phyloP scores from a whole-genome alignment of 2,113 vertebrate species.

The Origma solitaria region DNA sequence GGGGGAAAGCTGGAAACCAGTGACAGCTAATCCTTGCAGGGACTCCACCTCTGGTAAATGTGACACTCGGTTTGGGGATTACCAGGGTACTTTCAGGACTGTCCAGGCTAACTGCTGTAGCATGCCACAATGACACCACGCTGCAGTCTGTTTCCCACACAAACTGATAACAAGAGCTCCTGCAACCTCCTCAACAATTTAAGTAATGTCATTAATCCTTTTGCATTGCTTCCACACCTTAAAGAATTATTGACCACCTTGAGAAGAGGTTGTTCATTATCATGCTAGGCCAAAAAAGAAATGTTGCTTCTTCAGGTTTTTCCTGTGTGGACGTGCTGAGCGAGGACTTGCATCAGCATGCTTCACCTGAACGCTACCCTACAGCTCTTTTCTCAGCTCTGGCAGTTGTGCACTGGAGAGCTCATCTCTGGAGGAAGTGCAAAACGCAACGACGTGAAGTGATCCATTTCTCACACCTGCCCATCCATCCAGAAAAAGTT shows the following conservation, averaged over 20 bases:
- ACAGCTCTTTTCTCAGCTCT: background rate
- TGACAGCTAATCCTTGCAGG: slow-evolving; percentile 42
- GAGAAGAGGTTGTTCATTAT: background rate
- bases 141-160: background rate
- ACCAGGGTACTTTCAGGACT: slow-evolving; percentile 4
- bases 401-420: background rate
- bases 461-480: background rate
- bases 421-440: background rate
- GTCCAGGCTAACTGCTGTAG: slow-evolving; percentile 12
- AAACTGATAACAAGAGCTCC: background rate
- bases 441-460: background rate
- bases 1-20: background rate
- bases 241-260: background rate
- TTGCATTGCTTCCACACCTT: background rate
- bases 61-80: slow-evolving; percentile 24
- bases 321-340: background rate
- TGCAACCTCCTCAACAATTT: background rate
- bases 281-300: background rate
- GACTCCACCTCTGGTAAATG: slow-evolving; percentile 28
- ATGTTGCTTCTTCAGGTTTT: background rate
- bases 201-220: background rate
- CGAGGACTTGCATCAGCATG: background rate
- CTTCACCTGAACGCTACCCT: background rate
- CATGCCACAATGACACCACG: background rate
- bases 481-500: background rate